Percentiles rank a stretch among this genome's conserved stretches.
Evolutionary conservation across 1,140 invertebrate genomes (phyloP).

Genomic region (Ips nitidus): DNA sequence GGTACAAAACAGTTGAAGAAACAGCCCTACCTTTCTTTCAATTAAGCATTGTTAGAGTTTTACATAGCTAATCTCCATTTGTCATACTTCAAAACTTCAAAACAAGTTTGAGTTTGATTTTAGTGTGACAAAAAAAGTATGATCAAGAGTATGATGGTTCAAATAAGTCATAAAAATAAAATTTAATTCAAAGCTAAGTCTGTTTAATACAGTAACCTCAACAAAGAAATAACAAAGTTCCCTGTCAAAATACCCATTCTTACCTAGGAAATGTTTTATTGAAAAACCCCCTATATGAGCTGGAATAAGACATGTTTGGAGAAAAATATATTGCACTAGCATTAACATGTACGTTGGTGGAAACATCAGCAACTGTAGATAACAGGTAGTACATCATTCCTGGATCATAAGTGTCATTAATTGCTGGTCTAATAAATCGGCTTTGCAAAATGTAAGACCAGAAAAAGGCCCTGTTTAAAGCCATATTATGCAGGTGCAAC

Average conservation of each 20-base stretch:
- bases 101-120: too few relatives aligned
- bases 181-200: too few relatives aligned
- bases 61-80: too few relatives aligned
- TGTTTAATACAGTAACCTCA: too few relatives aligned
- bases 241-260: neutral
- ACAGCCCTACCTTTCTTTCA: too few relatives aligned
- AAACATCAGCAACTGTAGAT: slow-evolving; percentile 92
- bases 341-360: slow-evolving; percentile 90
- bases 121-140: too few relatives aligned
- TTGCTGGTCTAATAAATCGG: slow-evolving; percentile 82
- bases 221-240: too few relatives aligned
- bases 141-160: too few relatives aligned
- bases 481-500: slow-evolving; percentile 94
- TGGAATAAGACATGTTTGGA: slow-evolving; percentile 91
- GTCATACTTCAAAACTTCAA: too few relatives aligned
- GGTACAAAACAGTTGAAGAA: too few relatives aligned
- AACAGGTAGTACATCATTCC: slow-evolving; percentile 99
- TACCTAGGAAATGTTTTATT: slow-evolving; percentile 86
- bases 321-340: slow-evolving; percentile 93
- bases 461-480: slow-evolving; percentile 90
- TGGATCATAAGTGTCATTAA: slow-evolving; percentile 91
- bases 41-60: too few relatives aligned
- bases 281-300: slow-evolving; percentile 94
- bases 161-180: too few relatives aligned
- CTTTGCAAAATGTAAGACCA: slow-evolving; percentile 95